These are phyloP conservation scores for Zaprionus camerounensis DNA, from an alignment of 1,140 invertebrate species.

Conservation along the genomic window DNA sequence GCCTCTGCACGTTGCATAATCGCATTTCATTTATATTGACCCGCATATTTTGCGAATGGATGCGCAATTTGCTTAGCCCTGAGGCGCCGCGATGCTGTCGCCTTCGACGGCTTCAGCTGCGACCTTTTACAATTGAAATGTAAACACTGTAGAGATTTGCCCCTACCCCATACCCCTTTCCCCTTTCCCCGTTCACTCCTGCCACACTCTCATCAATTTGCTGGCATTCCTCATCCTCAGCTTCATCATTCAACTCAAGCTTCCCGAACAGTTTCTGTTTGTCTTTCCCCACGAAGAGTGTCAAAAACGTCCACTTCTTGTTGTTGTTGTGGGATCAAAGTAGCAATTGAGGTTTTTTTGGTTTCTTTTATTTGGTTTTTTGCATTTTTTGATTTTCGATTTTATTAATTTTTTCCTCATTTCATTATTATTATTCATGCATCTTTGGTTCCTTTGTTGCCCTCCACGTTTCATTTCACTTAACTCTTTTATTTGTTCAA, in stretches of 20 bases:
- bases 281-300: slow-evolving; percentile 9
- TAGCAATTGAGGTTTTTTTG: slow-evolving; percentile 13
- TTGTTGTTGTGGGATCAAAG: slow-evolving; percentile 30
- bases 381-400: slow-evolving; percentile 25
- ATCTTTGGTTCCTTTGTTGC: slow-evolving; percentile 49
- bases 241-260: slow-evolving; percentile 6
- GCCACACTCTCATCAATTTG: slow-evolving; percentile 9
- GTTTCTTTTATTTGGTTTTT: neutral
- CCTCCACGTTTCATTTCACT: slow-evolving; percentile 18
- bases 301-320: slow-evolving; percentile 11
- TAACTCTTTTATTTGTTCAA: slow-evolving; percentile 61
- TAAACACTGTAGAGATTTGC: slow-evolving; percentile 52
- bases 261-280: slow-evolving; percentile 8
- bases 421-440: slow-evolving; percentile 21
- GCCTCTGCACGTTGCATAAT: slow-evolving; percentile 59
- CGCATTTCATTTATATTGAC: slow-evolving; percentile 73
- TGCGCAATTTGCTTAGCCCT: slow-evolving; percentile 63
- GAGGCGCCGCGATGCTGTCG: slow-evolving; percentile 49
- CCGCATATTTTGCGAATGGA: slow-evolving; percentile 66
- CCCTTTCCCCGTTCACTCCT: neutral
- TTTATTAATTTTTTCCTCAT: slow-evolving; percentile 11
- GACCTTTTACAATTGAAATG: slow-evolving; percentile 77
- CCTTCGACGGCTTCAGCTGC: slow-evolving; percentile 33
- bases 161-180: neutral
- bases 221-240: slow-evolving; percentile 36